A percentile compares a stretch with the other conserved stretches of the same genome.
Conservation (phyloP, 2,797 vertebrate species). For the Sebastes vulpes region DNA sequence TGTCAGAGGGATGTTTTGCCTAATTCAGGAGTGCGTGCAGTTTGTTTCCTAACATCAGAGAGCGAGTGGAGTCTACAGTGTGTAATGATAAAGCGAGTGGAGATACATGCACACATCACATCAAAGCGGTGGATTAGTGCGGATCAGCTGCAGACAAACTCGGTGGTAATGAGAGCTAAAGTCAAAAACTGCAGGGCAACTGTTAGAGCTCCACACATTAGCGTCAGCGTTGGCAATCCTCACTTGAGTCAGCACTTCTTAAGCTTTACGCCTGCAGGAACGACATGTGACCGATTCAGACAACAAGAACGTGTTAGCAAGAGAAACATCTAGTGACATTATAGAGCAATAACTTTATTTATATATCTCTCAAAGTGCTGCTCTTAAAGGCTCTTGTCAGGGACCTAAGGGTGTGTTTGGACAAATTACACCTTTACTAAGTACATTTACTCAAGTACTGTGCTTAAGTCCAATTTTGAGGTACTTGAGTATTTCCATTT, state of each 20-base stretch:
- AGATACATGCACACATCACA: constrained; percentile 42
- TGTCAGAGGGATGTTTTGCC: constrained; percentile 4
- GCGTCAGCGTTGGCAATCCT: constrained; percentile 23
- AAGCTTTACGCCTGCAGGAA: constrained; percentile 15
- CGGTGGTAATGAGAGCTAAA: constrained; percentile 51
- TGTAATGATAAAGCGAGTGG: constrained; percentile 30
- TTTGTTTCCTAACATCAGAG: constrained; percentile 47
- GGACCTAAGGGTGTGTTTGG: background rate
- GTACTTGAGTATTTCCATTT: no score
- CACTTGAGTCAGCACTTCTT: constrained; percentile 55
- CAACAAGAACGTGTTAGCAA: background rate
- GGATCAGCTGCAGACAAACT: constrained; percentile 66
- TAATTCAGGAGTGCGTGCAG: constrained; percentile 8
- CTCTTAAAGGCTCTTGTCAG: background rate
- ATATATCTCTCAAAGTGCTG: background rate
- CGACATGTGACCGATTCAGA: constrained; percentile 16
- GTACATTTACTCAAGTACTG: no score
- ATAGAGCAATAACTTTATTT: background rate
- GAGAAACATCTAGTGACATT: background rate
- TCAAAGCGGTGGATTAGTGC: constrained; percentile 68
- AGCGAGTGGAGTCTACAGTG: constrained; percentile 16
- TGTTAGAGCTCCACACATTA: constrained; percentile 19
- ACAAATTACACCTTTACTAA: background rate
- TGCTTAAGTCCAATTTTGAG: no score
- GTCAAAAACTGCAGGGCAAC: constrained; percentile 50